Conservation (phyloP, 1,140 invertebrate species). For the Dreissena polymorpha region DNA sequence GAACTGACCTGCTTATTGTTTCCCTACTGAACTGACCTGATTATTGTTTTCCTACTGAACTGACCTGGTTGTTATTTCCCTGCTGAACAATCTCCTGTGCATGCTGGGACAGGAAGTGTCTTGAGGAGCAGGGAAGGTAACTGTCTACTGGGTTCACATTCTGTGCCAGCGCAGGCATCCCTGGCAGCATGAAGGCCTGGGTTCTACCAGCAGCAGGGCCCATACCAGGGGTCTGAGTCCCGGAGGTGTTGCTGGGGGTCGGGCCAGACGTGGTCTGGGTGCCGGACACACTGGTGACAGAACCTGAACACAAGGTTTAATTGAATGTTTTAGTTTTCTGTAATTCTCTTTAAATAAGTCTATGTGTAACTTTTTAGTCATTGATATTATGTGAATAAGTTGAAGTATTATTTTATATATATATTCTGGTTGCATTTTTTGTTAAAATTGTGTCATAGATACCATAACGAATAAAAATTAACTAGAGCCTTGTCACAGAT, state of each 20-base stretch:
- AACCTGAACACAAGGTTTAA: slow-evolving; percentile 31
- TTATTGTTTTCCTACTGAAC: too few relatives aligned
- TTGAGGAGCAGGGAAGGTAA: slow-evolving; percentile 83
- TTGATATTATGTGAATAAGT: too few relatives aligned
- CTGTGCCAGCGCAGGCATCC: slow-evolving; percentile 42
- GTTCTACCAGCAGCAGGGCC: slow-evolving; percentile 30
- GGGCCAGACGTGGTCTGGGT: slow-evolving; percentile 48
- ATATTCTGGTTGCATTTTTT: too few relatives aligned
- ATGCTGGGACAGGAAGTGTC: slow-evolving; percentile 66
- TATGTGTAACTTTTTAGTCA: too few relatives aligned
- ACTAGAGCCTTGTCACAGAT: too few relatives aligned
- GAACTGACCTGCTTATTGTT: too few relatives aligned
- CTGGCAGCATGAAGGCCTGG: slow-evolving; percentile 60
- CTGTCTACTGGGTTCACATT: slow-evolving; percentile 81
- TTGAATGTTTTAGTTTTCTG: background rate
- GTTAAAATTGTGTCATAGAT: too few relatives aligned
- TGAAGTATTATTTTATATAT: too few relatives aligned
- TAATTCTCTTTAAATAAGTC: too few relatives aligned
- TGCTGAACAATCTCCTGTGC: slow-evolving; percentile 49
- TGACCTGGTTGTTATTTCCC: background rate
- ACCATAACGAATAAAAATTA: too few relatives aligned
- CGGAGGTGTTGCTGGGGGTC: slow-evolving; percentile 41
- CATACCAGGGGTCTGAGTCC: slow-evolving; percentile 45
- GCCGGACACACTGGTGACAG: slow-evolving; percentile 46
- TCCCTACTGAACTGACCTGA: too few relatives aligned